phyloP scores from a whole-genome alignment of 2,888 invertebrate species.

The Troides aeacus region DNA sequence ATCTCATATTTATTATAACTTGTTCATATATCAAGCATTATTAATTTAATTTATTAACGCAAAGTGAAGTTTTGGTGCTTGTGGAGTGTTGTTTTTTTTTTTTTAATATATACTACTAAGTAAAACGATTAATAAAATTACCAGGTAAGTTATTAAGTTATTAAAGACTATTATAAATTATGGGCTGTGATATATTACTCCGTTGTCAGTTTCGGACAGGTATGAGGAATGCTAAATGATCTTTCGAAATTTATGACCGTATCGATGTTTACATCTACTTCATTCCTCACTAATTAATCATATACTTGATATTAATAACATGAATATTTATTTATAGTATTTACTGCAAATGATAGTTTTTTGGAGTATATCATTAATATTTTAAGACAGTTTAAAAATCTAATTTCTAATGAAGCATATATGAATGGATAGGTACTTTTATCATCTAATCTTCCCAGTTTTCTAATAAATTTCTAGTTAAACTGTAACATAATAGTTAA shows the following conservation, averaged over 20 bases:
- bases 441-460: no score
- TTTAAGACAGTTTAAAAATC: no score
- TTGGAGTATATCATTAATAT: no score
- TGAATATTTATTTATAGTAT: no score
- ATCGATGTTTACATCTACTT: neutral
- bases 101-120: slow-evolving; percentile 1
- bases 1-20: neutral
- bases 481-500: no score
- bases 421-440: no score
- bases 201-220: slow-evolving; percentile 17
- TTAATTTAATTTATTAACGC: neutral
- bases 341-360: no score
- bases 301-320: no score
- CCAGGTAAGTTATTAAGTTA: slow-evolving; percentile 24
- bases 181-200: slow-evolving; percentile 15
- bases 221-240: slow-evolving; percentile 13
- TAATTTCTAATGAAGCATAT: no score
- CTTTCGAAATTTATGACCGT: slow-evolving; percentile 19
- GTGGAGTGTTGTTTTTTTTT: slow-evolving; percentile 11
- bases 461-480: no score
- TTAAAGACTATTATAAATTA: slow-evolving; percentile 25
- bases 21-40: neutral
- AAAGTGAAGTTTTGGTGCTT: slow-evolving; percentile 15
- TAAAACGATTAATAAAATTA: slow-evolving; percentile 9
- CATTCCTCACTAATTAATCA: no score